Base-by-base conservation (phyloP, 1,140 invertebrate species). In the Caenorhabditis remanei region DNA sequence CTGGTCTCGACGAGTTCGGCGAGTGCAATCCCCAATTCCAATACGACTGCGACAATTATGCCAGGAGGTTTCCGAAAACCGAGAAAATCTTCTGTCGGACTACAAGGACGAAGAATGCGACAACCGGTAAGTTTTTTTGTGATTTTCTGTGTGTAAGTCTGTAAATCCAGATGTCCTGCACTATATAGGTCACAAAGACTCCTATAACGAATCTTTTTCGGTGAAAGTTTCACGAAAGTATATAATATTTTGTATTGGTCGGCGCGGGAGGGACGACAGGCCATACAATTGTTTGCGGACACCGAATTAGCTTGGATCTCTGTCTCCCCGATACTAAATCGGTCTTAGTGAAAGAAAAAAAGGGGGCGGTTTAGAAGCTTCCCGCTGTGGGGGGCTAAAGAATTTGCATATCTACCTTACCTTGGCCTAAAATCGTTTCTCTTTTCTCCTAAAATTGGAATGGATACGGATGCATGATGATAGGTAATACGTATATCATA, bases 21-120 rank as follows among this genome's bases (percentile, higher is more conserved):
- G 90, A 91, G 61, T 91, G 90, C 83, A 63, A 16, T 7, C 83
- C 83, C 19, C 87, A 92, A 56, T 92, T 91, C 55, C 86, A 88
- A 24, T 91, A 88, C 53, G 90, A 90, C 63, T 91, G 90, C 61
- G 79, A 79, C 24, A 56, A 46, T n/a, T 91, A 91, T 63, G 89
- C 87, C n/a, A 86, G 65, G 65, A 75, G 87, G 32, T 91, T 85
- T 48, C 65, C 86, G 21, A 24, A 71, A 50, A 50, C 55, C 48
- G 88, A 89, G 84, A 89, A 87, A 65, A 89, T 91, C 19, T 90
- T 85, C 67, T 90, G 90, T 84, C 50, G 90, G 41, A 90, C 89
- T 43, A 90, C 89, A 19, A 86, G 90, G 87, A 63, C 87, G 41
- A 86, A 65, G 50, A 63, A 71, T 46, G 16, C 63, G 13, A 91